Conservation (phyloP, 2,797 vertebrate species). For the Dipus sagitta region DNA sequence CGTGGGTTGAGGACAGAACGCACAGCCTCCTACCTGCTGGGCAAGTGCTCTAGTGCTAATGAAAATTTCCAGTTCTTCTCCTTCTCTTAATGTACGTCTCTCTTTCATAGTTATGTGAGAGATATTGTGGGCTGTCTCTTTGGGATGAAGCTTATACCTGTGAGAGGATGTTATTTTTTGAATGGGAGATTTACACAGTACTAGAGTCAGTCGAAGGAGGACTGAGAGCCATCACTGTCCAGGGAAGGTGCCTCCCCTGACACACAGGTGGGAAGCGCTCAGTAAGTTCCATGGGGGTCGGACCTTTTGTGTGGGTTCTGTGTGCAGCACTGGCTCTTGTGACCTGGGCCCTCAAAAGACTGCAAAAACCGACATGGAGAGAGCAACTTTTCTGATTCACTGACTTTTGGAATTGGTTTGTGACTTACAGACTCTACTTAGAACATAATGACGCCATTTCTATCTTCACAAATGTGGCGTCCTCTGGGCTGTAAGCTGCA, state of each 20-base stretch:
- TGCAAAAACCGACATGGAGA: background rate
- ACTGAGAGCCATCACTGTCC: background rate
- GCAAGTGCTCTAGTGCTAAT: too few relatives aligned
- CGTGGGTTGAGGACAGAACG: background rate
- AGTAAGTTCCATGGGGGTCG: background rate
- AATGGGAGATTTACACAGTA: background rate
- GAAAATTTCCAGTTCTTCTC: background rate
- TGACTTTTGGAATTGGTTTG: conserved; percentile 70
- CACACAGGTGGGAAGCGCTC: background rate
- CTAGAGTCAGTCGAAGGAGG: background rate
- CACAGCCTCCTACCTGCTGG: background rate
- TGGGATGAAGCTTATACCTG: background rate
- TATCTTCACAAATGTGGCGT: conserved; percentile 62
- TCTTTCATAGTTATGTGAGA: background rate
- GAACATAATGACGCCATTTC: conserved; percentile 72
- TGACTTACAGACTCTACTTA: conserved; percentile 75
- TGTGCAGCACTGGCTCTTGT: background rate
- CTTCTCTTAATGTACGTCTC: background rate
- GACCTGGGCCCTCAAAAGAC: background rate
- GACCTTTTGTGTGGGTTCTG: background rate
- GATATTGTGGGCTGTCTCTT: background rate
- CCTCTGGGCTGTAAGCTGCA: conserved; percentile 40
- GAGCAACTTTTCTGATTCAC: conserved; percentile 70
- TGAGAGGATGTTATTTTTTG: background rate
- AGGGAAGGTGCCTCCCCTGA: background rate